Evolutionary conservation across 2,797 vertebrate genomes (phyloP), one percentile per base, ranked within the genome.

Genomic region (Falco rusticolus): DNA sequence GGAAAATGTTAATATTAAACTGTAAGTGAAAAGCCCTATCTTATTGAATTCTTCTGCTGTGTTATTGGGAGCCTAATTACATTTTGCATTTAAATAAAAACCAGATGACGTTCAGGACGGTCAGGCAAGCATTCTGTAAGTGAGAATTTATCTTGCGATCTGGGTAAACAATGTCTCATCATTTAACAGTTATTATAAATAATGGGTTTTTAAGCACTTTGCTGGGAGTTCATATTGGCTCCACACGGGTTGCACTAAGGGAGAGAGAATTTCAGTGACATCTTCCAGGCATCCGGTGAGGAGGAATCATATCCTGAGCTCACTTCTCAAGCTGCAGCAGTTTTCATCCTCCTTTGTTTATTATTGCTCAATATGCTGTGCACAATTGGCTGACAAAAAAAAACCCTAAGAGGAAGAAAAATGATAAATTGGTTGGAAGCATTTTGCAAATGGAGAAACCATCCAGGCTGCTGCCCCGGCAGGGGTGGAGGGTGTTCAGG

Each of bases 61-160:
- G 76, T 98, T 97, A 95, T 96, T 97, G 98, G 93, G 97, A 98
- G 97, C 97, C 97, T 98, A 98, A 98, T 98, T 98, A 97, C 96
- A 88, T 98, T 98, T 98, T 98, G 97, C 97, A 90, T 98, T 96
- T 96, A 97, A 98, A 98, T 98, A 97, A 98, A 98, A 98, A 98
- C 96, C 98, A 98, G 98, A 98, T 98, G 98, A 98, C 91, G 96
- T 92, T 97, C 90, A 87, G 97, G 96, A 97, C 96, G 6, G 76
- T 91, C 91, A 65, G 96, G 97, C 95, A 94, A 97, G 94, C 84
- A 90, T 97, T 98, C 96, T 89, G 95, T 96, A 95, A 97, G 97
- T 96, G 94, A 98, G 97, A 92, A 93, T 97, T 97, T 97, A 97
- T 97, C 98, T 97, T 97, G 64, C 87, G 50, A 98, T 98, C 98